Evolutionary conservation across 2,888 invertebrate genomes (phyloP), one percentile per base, ranked within the genome.

Genomic region (Ornithoptera priamus): DNA sequence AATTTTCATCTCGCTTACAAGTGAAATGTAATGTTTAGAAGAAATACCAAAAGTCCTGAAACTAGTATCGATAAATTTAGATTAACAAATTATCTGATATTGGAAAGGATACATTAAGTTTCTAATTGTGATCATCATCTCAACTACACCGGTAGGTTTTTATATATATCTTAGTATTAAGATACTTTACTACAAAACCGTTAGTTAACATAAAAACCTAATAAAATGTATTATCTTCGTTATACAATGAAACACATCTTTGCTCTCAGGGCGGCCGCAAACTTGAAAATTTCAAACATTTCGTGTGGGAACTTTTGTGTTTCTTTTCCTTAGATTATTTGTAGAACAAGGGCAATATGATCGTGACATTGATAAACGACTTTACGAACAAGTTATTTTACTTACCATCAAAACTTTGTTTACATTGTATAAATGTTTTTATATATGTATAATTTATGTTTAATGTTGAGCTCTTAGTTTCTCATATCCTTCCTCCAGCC

Each of bases 191-290:
- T 12, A 22, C 22, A 22, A 58, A 2, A 58, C 22, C 12, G 22
- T 58, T 58, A n/a, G 22, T 58, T 22, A 20, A 58, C 22, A 58
- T 58, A 22, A 10, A 12, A 58, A 58, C 24, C 61, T 30, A 57
- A 62, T 22, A 46, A 58, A 36, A 65, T 53, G 65, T 42, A 53
- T 62, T 65, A 69, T 69, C 69, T 65, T 36, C 10, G 7, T 30
- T 36, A 18, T 39, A 69, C 65, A 69, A 69, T 69, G 65, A 65
- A 69, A 22, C 10, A 62, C 56, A 62, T 65, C 62, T 62, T 53
- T 20, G 30, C 62, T 69, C 62, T 58, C 46, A 64, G 42, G 57
- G 61, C 60, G 56, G 3, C 42, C 56, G 22, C n/a, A n/a, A 46
- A 30, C 56, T 61, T 61, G 56, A 61, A 65, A 61, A 56, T 62